Evolutionary conservation across 2,888 invertebrate species (phyloP).

Genomic region (Ceraclea dissimilis): DNA sequence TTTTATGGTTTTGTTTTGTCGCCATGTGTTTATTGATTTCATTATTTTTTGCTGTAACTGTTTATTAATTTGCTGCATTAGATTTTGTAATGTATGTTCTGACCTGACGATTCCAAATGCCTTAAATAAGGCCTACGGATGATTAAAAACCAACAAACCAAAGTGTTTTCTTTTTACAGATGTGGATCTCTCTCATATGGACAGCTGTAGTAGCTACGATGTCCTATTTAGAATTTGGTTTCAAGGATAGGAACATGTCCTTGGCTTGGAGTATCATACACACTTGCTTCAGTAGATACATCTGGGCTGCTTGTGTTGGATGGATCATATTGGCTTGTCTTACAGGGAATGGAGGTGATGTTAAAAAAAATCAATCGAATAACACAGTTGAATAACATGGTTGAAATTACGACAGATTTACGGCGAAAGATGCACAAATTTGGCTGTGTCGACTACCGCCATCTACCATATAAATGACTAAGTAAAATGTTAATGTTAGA

Average conservation of each 20-base stretch:
- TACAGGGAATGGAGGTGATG: slow-evolving; percentile 7
- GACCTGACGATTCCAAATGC: no score
- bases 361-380: slow-evolving; percentile 14
- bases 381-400: background rate
- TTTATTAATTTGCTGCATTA: no score
- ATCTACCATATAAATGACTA: no score
- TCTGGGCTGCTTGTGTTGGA: slow-evolving; percentile 8
- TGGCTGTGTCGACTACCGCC: no score
- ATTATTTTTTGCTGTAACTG: no score
- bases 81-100: no score
- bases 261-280: slow-evolving; percentile 4
- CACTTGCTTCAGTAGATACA: slow-evolving; percentile 7
- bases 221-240: background rate
- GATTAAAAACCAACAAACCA: no score
- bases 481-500: no score
- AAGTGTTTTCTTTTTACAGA: slow-evolving; percentile 10
- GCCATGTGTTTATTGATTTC: no score
- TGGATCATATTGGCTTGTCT: slow-evolving; percentile 15
- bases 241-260: slow-evolving; percentile 4
- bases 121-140: no score
- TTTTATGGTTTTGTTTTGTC: no score
- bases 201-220: background rate
- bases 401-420: no score
- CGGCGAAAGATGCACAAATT: background rate
- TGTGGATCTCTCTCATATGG: slow-evolving; percentile 4